A percentile compares a stretch with the other conserved stretches of the same genome.
Evolutionary conservation across 2,888 invertebrate genomes (phyloP).

Genomic region (Oxyscelio sp.): DNA sequence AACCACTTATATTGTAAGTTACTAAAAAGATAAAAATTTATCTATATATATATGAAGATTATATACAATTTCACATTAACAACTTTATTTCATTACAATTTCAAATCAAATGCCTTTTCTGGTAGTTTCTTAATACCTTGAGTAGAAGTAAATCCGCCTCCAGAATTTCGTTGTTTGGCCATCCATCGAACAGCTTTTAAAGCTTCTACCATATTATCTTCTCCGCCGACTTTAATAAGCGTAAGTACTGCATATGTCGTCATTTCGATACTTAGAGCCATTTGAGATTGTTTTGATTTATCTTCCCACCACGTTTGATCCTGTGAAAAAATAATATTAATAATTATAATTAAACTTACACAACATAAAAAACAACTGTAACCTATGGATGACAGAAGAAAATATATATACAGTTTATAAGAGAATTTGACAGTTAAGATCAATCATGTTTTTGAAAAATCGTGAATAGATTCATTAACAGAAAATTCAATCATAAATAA

Average conservation of each 20-base stretch:
- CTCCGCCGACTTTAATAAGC: conserved; percentile 89
- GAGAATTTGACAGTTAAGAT: no score
- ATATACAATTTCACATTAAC: no score
- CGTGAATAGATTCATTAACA: background rate
- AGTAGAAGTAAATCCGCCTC: conserved; percentile 93
- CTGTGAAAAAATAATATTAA: conserved; percentile 74
- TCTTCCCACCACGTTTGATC: conserved; percentile 90
- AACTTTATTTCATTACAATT: no score
- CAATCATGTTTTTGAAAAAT: no score
- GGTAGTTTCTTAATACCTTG: no score
- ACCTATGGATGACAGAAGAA: no score
- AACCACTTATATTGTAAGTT: no score
- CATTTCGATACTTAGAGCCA: conserved; percentile 91
- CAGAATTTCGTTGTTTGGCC: conserved; percentile 91
- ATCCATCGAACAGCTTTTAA: conserved; percentile 93
- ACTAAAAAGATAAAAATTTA: no score
- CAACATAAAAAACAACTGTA: background rate
- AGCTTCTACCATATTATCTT: conserved; percentile 89
- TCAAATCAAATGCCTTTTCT: no score
- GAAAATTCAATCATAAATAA: conserved; percentile 8
- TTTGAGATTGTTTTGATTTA: conserved; percentile 87
- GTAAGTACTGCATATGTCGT: conserved; percentile 92
- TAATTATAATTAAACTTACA: background rate
- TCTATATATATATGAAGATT: no score
- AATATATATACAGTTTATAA: no score